phyloP scores from a whole-genome alignment of 1,140 invertebrate species.

The Drosophila prosaltans region DNA sequence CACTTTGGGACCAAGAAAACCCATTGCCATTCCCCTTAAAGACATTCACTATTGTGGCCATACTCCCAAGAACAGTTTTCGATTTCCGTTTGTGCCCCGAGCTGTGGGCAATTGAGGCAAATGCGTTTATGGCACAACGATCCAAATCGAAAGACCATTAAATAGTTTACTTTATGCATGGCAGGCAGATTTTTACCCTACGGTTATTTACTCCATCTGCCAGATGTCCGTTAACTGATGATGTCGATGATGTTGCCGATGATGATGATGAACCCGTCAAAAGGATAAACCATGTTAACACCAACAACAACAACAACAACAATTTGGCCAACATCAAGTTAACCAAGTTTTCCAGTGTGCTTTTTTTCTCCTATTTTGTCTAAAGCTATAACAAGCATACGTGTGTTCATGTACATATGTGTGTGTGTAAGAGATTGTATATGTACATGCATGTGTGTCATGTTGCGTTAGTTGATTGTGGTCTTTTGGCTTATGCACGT shows the following conservation, averaged over 20 bases:
- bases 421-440: conserved; percentile 15
- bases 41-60: conserved; percentile 40
- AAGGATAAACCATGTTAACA: conserved; percentile 58
- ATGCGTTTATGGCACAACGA: conserved; percentile 59
- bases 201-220: conserved; percentile 72
- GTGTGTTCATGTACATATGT: not conserved
- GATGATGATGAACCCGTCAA: conserved; percentile 68
- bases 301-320: conserved; percentile 39
- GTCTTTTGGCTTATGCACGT: conserved; percentile 58
- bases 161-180: conserved; percentile 80
- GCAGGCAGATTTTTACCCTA: conserved; percentile 70
- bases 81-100: conserved; percentile 66
- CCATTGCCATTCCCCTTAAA: conserved; percentile 31
- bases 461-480: conserved; percentile 25
- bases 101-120: conserved; percentile 35
- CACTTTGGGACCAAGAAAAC: conserved; percentile 17
- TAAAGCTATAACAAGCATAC: conserved; percentile 39
- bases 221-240: conserved; percentile 48
- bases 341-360: conserved; percentile 32
- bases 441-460: conserved; percentile 4
- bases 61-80: conserved; percentile 60
- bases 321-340: conserved; percentile 27
- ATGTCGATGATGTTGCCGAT: conserved; percentile 53
- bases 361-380: conserved; percentile 20
- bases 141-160: conserved; percentile 76